These are phyloP conservation scores for Erythrolamprus reginae DNA, from an alignment of 2,113 vertebrate species.

Conservation along the genomic window DNA sequence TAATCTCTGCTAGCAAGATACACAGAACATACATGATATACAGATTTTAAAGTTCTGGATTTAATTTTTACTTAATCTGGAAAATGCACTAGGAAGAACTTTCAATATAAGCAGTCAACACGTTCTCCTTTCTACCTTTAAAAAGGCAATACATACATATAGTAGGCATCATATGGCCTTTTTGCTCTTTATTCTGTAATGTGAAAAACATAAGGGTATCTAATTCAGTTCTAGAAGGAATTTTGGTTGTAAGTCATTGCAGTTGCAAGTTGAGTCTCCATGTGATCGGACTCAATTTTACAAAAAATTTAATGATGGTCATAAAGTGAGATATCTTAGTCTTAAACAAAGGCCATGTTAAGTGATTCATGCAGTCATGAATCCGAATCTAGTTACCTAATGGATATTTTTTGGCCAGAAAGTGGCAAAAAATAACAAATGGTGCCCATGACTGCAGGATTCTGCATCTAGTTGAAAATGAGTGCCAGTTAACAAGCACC, in stretches of 20 bases:
- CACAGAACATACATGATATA: neutral
- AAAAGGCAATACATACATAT: neutral
- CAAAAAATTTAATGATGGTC: too few species aligned
- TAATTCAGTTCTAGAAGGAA: neutral
- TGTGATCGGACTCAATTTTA: too few species aligned
- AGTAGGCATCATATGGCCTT: neutral
- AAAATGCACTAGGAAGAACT: neutral
- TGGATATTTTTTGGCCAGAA: too few species aligned
- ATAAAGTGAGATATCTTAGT: too few species aligned
- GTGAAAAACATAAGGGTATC: neutral
- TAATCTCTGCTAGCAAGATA: neutral
- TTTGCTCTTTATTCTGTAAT: neutral
- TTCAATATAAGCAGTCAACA: neutral
- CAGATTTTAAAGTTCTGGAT: neutral
- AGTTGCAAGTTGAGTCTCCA: too few species aligned
- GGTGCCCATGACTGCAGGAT: too few species aligned
- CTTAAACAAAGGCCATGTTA: too few species aligned
- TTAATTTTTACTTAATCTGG: neutral
- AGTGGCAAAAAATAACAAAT: too few species aligned
- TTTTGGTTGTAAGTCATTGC: neutral
- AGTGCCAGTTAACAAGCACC: too few species aligned
- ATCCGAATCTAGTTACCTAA: too few species aligned
- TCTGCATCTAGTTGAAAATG: too few species aligned
- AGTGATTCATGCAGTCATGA: too few species aligned
- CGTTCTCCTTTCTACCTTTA: neutral